These are phyloP conservation scores for rat (Rattus norvegicus) DNA, from an alignment of 2,113 vertebrate species.

Conservation along the genomic window DNA sequence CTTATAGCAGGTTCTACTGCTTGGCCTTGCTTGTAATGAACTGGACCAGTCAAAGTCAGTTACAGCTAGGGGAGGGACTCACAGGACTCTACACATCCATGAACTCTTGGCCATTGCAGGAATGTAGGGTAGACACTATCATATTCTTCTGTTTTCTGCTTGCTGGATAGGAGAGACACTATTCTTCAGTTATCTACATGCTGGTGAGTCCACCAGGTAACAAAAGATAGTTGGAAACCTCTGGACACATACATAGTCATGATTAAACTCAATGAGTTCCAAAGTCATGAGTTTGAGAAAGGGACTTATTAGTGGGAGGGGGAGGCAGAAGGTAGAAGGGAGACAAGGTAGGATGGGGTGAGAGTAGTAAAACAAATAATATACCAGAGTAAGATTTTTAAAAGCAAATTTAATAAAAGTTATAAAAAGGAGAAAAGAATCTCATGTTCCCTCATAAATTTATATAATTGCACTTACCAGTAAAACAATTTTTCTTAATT, in stretches of 20 bases:
- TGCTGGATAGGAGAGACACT: background rate
- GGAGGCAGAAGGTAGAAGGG: background rate
- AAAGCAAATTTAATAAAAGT: background rate
- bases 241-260: background rate
- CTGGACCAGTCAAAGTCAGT: background rate
- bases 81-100: background rate
- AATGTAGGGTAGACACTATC: background rate
- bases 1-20: background rate
- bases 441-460: background rate
- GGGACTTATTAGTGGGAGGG: rapidly evolving
- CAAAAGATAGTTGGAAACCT: background rate
- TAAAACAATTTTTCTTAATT: too few species aligned
- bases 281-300: background rate
- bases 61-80: too few species aligned
- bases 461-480: background rate
- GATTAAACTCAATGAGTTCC: background rate
- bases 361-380: background rate
- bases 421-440: background rate
- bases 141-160: background rate
- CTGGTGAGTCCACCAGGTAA: background rate
- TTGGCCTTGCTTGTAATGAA: background rate
- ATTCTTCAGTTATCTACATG: background rate
- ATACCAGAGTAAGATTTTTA: background rate
- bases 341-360: background rate
- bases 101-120: too few species aligned